Percentiles rank a stretch among this genome's conserved stretches.
Evolutionary conservation across 92 coral and sea anemone species (phyloP).

Genomic region (Isaurus tuberculatus): DNA sequence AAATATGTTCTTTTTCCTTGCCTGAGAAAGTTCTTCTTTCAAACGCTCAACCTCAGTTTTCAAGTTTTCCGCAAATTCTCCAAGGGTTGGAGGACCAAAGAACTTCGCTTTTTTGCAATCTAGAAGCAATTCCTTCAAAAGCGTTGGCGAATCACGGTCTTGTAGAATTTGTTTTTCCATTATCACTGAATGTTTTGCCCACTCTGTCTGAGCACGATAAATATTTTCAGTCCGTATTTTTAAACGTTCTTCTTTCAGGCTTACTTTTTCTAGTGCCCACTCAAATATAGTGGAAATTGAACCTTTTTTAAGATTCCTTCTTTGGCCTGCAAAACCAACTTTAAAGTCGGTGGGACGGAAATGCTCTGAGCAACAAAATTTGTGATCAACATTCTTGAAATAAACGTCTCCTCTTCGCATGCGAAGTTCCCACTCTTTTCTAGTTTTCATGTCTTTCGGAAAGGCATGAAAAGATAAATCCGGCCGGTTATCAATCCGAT

Average conservation of each 20-base stretch:
- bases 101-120: constrained; percentile 8
- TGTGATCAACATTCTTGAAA: constrained; percentile 60
- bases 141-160: constrained; percentile 4
- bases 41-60: constrained; percentile 38
- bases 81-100: constrained; percentile 53
- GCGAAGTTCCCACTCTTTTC: constrained; percentile 59
- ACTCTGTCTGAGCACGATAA: constrained; percentile 26
- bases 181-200: constrained; percentile 25
- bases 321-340: constrained; percentile 67
- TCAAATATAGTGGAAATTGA: constrained; percentile 65
- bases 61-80: constrained; percentile 51
- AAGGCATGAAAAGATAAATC: constrained; percentile 65
- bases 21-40: constrained; percentile 48
- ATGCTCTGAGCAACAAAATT: constrained; percentile 68
- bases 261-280: constrained; percentile 50
- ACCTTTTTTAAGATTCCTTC: constrained; percentile 57
- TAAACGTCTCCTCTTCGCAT: constrained; percentile 59
- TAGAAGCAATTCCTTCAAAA: constrained; percentile 37
- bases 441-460: constrained; percentile 36
- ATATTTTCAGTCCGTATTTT: constrained; percentile 38
- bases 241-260: constrained; percentile 54
- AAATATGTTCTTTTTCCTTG: constrained; percentile 52
- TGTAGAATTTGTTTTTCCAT: constrained; percentile 1
- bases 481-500: constrained; percentile 64
- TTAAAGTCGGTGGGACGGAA: constrained; percentile 70